These are phyloP conservation scores for Micromesistius poutassou DNA, from an alignment of 2,797 vertebrate species.

Conservation along the genomic window DNA sequence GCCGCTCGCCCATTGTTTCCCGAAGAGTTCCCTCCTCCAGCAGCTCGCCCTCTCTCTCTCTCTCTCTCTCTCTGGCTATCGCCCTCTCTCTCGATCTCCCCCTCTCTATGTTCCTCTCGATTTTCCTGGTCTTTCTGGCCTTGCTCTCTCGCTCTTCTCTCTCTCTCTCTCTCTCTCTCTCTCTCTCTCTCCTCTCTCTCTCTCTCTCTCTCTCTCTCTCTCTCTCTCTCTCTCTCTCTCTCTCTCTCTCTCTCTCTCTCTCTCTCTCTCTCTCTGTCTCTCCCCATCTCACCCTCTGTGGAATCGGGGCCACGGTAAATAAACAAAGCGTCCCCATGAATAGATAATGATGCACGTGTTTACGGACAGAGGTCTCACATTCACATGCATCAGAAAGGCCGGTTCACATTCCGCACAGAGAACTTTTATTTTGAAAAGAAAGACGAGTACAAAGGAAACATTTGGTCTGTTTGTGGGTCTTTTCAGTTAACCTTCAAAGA, in stretches of 20 bases:
- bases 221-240: too few species aligned
- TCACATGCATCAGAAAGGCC: not conserved
- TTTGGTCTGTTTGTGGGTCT: not conserved
- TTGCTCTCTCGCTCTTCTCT: too few species aligned
- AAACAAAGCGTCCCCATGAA: slow-evolving; percentile 84
- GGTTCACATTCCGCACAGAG: not conserved
- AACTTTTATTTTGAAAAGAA: slow-evolving; percentile 4
- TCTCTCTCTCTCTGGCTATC: too few species aligned
- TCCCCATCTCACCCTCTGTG: slow-evolving; percentile 46
- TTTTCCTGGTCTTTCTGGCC: not conserved
- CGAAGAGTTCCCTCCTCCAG: slow-evolving; percentile 36
- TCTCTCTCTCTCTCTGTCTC: too few species aligned
- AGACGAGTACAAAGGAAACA: not conserved
- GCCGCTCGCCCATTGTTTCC: slow-evolving; percentile 82
- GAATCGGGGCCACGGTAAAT: slow-evolving; percentile 86
- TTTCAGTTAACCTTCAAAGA: not conserved
- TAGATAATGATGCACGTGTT: slow-evolving; percentile 82
- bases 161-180: too few species aligned
- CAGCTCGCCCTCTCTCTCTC: slow-evolving; percentile 65
- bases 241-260: too few species aligned
- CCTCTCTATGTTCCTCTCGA: slow-evolving; percentile 37
- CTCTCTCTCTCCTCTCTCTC: slow-evolving; percentile 9
- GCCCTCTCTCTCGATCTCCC: too few species aligned
- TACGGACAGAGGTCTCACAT: not conserved
- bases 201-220: too few species aligned